Conservation (phyloP, 2,113 vertebrate genomes). For the Burhinus bistriatus region DNA sequence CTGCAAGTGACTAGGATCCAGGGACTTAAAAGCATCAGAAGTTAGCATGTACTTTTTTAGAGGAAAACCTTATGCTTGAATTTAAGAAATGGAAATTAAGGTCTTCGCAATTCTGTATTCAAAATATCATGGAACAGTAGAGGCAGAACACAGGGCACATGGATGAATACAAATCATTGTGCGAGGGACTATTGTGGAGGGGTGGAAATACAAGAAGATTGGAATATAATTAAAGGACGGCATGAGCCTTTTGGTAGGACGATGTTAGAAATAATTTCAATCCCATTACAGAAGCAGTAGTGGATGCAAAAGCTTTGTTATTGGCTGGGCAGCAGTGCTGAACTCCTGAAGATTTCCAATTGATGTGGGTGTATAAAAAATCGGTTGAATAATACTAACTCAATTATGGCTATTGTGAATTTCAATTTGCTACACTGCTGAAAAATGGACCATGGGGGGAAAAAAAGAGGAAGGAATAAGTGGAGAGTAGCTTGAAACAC, state of each 20-base stretch:
- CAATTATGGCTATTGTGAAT: neutral
- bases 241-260: conserved; percentile 37
- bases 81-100: conserved; percentile 48
- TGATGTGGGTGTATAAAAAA: conserved; percentile 6
- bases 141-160: conserved; percentile 27
- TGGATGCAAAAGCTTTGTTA: conserved; percentile 32
- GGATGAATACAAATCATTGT: conserved; percentile 50
- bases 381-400: neutral
- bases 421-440: neutral
- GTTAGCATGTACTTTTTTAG: neutral
- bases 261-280: conserved; percentile 60
- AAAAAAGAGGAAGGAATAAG: neutral
- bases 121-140: conserved; percentile 46
- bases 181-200: conserved; percentile 1
- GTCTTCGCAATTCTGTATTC: conserved; percentile 7
- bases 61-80: conserved; percentile 12
- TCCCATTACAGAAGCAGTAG: conserved; percentile 45
- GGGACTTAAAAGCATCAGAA: neutral
- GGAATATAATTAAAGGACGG: conserved; percentile 65
- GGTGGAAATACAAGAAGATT: conserved; percentile 33
- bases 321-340: neutral
- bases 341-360: conserved; percentile 13
- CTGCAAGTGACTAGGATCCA: neutral
- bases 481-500: neutral
- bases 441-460: neutral